Conservation (phyloP, 1,140 invertebrate species). For the Macrotrachela quadricornifera region DNA sequence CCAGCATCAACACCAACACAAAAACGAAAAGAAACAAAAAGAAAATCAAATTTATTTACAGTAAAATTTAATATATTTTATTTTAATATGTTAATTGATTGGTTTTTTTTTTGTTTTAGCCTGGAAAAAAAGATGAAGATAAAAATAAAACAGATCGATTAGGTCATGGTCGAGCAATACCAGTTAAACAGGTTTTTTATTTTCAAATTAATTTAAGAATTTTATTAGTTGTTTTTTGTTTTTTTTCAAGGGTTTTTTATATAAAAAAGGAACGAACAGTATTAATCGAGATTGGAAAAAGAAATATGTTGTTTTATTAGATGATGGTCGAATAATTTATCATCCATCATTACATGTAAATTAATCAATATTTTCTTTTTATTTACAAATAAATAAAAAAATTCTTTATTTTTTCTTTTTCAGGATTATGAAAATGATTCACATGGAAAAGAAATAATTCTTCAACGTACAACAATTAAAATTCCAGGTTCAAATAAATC, state of each 20-base stretch:
- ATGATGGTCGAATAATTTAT: constrained; percentile 79
- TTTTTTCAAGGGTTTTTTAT: constrained; percentile 51
- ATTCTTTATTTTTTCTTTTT: constrained; percentile 8
- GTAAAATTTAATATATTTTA: constrained; percentile 14
- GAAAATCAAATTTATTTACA: constrained; percentile 72
- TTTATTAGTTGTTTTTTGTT: background rate
- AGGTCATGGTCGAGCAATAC: constrained; percentile 78
- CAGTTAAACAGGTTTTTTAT: constrained; percentile 53
- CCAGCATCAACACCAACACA: constrained; percentile 32
- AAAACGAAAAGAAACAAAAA: constrained; percentile 49
- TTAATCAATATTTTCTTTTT: constrained; percentile 17
- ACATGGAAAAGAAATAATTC: constrained; percentile 81
- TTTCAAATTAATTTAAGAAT: background rate
- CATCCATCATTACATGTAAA: constrained; percentile 73
- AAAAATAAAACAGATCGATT: constrained; percentile 33
- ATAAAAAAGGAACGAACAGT: constrained; percentile 80
- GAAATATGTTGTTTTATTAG: constrained; percentile 85
- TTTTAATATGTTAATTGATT: background rate
- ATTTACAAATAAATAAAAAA: background rate
- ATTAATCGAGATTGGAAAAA: constrained; percentile 95
- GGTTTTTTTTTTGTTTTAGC: constrained; percentile 16
- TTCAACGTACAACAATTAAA: constrained; percentile 89
- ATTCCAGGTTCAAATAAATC: constrained; percentile 46
- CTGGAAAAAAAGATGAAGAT: constrained; percentile 65
- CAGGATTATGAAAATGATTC: constrained; percentile 94